Conservation (phyloP, 2,888 invertebrate species). For the Bellardia bayeri region DNA sequence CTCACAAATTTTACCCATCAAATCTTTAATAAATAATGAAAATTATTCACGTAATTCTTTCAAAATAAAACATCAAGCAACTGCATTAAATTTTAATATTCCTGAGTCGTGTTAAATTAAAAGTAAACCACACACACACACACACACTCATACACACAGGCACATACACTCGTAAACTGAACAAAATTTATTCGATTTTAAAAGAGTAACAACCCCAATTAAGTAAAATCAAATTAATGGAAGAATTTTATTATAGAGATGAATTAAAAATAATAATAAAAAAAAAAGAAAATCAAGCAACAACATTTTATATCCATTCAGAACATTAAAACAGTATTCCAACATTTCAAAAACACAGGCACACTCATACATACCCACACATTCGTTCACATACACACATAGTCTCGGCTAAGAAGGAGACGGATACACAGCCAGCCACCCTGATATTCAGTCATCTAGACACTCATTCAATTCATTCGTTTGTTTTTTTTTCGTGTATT, state of each 20-base stretch:
- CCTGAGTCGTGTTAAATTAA: slow-evolving; percentile 46
- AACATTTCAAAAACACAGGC: background rate
- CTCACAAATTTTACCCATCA: background rate
- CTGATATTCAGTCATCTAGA: slow-evolving; percentile 9
- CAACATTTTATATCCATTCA: slow-evolving; percentile 24
- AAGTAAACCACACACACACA: background rate
- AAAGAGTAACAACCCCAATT: slow-evolving; percentile 69
- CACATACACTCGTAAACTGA: slow-evolving; percentile 24
- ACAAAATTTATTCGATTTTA: slow-evolving; percentile 65
- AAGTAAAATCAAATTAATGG: slow-evolving; percentile 68
- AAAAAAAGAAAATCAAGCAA: slow-evolving; percentile 10
- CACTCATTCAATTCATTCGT: slow-evolving; percentile 6
- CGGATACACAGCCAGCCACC: background rate
- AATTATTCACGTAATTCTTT: slow-evolving; percentile 36
- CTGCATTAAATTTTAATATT: slow-evolving; percentile 52
- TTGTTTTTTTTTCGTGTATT: slow-evolving; percentile 31
- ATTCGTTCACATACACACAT: background rate
- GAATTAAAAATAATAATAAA: slow-evolving; percentile 12
- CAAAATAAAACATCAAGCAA: slow-evolving; percentile 26
- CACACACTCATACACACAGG: too few relatives aligned
- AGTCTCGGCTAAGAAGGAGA: background rate
- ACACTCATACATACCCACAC: too few relatives aligned
- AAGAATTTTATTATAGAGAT: slow-evolving; percentile 63
- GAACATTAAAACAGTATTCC: slow-evolving; percentile 19
- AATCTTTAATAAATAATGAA: background rate